phyloP scores from a whole-genome alignment of 2,797 vertebrate species.

The Hydrolagus colliei region DNA sequence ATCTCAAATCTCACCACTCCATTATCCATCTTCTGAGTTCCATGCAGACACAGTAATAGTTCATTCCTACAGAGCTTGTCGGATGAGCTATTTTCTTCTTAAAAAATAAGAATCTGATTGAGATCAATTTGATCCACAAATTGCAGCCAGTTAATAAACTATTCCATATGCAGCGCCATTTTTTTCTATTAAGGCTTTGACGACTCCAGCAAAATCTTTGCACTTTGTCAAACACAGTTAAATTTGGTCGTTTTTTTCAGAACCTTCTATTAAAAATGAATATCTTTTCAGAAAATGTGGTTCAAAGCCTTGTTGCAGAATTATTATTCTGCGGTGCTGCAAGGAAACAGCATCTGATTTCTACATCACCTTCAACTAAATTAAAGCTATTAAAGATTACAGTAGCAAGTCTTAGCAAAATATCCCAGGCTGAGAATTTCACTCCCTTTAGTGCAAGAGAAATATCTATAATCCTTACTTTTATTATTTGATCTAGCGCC shows the following conservation, averaged over 20 bases:
- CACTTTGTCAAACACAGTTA: constrained; percentile 15
- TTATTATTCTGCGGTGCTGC: neutral
- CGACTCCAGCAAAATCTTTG: neutral
- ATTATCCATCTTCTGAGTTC: constrained; percentile 53
- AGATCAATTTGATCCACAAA: constrained; percentile 28
- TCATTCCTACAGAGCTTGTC: constrained; percentile 37
- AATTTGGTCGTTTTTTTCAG: constrained; percentile 25
- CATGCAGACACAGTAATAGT: constrained; percentile 55
- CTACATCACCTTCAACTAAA: neutral
- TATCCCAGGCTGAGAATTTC: neutral
- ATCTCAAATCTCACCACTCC: constrained; percentile 51
- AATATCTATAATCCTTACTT: neutral
- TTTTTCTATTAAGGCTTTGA: constrained; percentile 26
- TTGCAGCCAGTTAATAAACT: constrained; percentile 27
- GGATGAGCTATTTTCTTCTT: constrained; percentile 19
- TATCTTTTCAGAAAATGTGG: constrained; percentile 13
- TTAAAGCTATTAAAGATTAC: neutral
- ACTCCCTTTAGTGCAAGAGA: neutral
- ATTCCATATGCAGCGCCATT: constrained; percentile 8
- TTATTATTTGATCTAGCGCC: too few relatives aligned
- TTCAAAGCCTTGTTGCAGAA: neutral
- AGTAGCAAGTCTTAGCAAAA: neutral
- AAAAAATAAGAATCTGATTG: constrained; percentile 19
- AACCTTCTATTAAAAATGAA: constrained; percentile 24
- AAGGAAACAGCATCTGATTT: neutral